phyloP scores from a whole-genome alignment of 2,113 vertebrate genomes.

The Serinus canaria region DNA sequence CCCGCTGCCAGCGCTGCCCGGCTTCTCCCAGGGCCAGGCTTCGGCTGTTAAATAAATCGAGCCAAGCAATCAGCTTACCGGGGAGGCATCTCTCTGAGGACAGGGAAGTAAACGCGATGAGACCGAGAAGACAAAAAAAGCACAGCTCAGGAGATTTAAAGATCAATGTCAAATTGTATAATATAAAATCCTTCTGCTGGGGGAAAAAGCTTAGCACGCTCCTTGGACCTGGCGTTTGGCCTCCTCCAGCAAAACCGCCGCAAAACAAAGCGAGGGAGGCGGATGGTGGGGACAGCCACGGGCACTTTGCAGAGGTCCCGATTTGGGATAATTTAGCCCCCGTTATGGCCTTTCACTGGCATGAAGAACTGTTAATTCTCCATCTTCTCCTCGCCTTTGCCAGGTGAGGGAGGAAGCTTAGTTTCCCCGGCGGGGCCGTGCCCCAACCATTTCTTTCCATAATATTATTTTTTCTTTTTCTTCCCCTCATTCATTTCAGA shows the following conservation, averaged over 20 bases:
- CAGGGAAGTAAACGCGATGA: slow-evolving; percentile 40
- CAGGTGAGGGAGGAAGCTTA: background rate
- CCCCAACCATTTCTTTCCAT: background rate
- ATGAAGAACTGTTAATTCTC: background rate
- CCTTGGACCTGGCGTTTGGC: slow-evolving; percentile 32
- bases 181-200: slow-evolving; percentile 65
- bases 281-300: background rate
- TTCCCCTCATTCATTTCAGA: rapidly evolving
- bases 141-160: slow-evolving; percentile 76
- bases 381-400: background rate
- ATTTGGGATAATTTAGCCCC: background rate
- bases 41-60: slow-evolving; percentile 1
- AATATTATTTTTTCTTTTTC: background rate
- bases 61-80: slow-evolving; percentile 58
- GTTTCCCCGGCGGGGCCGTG: background rate
- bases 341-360: background rate
- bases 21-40: background rate
- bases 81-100: slow-evolving; percentile 28
- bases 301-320: background rate
- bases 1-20: background rate
- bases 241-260: slow-evolving; percentile 2
- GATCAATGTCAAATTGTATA: slow-evolving; percentile 74
- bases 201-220: slow-evolving; percentile 43
- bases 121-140: slow-evolving; percentile 57
- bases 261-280: background rate